Base-by-base conservation (phyloP, 1,140 invertebrate genomes). In the Lordiphosa stackelbergi region DNA sequence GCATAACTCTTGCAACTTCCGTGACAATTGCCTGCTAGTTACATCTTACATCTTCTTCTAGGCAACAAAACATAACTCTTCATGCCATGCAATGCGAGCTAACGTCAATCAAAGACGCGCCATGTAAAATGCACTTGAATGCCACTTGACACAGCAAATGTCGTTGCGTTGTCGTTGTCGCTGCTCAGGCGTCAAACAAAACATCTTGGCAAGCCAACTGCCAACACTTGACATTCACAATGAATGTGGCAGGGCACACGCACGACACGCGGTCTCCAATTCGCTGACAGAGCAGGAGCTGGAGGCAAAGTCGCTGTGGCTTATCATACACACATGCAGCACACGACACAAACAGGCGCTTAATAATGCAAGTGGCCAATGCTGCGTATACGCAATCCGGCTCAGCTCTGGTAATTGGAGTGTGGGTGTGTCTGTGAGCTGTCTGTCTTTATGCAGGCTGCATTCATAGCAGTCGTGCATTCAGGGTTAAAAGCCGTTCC, bases 171-270 rank as follows among this genome's bases (percentile, higher is more conserved):
- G 37, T 36, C 37, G 40, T 28, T 41, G 51, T 42, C 16, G 36
- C 19, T 37, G 59, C 60, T 49, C 47, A 41, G 57, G 58, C 68
- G 48, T 66, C 61, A 66, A 66, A 81, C 74, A 79, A 79, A 81
- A 71, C 73, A 62, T 68, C 66, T 77, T 65, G 66, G 53, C 62
- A 75, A 75, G 69, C 72, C 77, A 72, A 72, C 71, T 71, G 68
- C 60, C 68, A 73, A 66, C 77, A 77, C 77, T 83, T 83, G 77
- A 83, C 77, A 83, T 83, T 83, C 77, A 72, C 73, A 74, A 77
- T 81, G 71, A 81, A 69, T 69, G 37, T 55, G 60, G 37, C 45
- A 38, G 53, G 52, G 43, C 57, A 46, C 54, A 55, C 60, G 55
- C 59, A 72, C 53, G 38, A 52, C 58, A 42, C 56, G 53, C 53